Conservation (phyloP, 2,888 invertebrate species). For the Conistra vaccinii region DNA sequence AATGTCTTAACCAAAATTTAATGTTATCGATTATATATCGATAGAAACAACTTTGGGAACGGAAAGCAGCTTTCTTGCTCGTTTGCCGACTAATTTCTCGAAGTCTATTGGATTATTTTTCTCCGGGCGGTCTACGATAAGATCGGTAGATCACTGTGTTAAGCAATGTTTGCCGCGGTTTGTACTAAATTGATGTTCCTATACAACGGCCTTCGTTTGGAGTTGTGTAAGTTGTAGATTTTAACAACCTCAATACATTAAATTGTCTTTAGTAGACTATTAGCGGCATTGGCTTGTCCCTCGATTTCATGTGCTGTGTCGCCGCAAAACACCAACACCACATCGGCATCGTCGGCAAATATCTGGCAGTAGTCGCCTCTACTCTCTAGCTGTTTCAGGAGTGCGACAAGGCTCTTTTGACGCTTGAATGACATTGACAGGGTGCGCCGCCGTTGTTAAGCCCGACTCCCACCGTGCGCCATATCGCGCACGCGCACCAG, state of each 20-base stretch:
- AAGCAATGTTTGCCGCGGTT: slow-evolving; percentile 50
- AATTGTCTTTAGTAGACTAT: slow-evolving; percentile 32
- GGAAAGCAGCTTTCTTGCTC: slow-evolving; percentile 41
- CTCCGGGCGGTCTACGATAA: slow-evolving; percentile 53
- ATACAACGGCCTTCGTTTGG: slow-evolving; percentile 37
- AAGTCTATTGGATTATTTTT: slow-evolving; percentile 56
- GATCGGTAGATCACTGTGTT: slow-evolving; percentile 59
- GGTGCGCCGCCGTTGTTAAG: no score
- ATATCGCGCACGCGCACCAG: no score
- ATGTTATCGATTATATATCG: slow-evolving; percentile 61
- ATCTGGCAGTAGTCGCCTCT: no score
- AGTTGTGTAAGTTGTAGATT: slow-evolving; percentile 44
- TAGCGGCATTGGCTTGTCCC: no score
- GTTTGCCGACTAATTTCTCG: slow-evolving; percentile 58
- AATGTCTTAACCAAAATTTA: slow-evolving; percentile 71
- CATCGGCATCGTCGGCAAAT: no score
- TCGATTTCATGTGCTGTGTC: no score
- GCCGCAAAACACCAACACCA: no score
- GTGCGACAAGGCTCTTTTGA: background rate
- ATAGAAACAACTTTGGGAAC: slow-evolving; percentile 44
- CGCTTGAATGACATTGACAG: background rate
- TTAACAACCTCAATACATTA: slow-evolving; percentile 55
- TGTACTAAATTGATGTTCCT: slow-evolving; percentile 47
- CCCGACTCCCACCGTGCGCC: no score
- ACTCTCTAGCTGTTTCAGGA: no score